Evolutionary conservation across 1,140 invertebrate genomes (phyloP).

Genomic region (Drosophila chauvacae): DNA sequence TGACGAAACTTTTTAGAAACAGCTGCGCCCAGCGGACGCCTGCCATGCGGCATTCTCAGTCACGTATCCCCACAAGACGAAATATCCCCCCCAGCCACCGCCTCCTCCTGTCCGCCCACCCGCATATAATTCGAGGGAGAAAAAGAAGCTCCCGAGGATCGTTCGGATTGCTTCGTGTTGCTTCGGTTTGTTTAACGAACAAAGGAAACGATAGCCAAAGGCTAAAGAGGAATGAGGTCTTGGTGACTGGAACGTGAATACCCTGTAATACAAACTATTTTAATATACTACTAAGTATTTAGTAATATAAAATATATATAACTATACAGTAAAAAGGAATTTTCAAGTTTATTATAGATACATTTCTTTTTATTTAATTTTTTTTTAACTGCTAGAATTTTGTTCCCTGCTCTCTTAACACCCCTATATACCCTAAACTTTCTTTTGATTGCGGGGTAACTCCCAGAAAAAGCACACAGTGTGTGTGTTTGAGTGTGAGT

Average conservation of each 20-base stretch:
- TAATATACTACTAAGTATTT: not conserved
- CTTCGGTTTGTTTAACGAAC: conserved; percentile 17
- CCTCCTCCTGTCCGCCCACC: not conserved
- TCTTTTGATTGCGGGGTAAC: conserved; percentile 25
- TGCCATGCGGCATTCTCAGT: conserved; percentile 14
- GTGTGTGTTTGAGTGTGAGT: conserved; percentile 9
- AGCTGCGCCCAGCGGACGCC: conserved; percentile 41
- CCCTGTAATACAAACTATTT: conserved; percentile 4
- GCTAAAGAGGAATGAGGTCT: conserved; percentile 1
- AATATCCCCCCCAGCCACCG: not conserved
- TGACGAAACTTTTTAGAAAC: conserved; percentile 57
- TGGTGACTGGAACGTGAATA: not conserved
- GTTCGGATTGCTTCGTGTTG: conserved; percentile 7
- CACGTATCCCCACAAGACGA: conserved; percentile 29
- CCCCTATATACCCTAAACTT: conserved; percentile 12
- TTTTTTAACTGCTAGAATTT: not conserved
- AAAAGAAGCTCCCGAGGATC: conserved; percentile 23
- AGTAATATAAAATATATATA: not conserved
- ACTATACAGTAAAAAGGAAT: not conserved
- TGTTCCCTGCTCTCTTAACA: too few species aligned
- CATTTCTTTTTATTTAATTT: too few species aligned
- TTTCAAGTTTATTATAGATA: not conserved
- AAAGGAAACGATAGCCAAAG: conserved; percentile 38
- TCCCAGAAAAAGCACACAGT: conserved; percentile 56
- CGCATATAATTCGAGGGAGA: not conserved